Evolutionary conservation across 2,797 vertebrate genomes (phyloP), one percentile per base, ranked within the genome.

Genomic region (Sebastes flavidus): DNA sequence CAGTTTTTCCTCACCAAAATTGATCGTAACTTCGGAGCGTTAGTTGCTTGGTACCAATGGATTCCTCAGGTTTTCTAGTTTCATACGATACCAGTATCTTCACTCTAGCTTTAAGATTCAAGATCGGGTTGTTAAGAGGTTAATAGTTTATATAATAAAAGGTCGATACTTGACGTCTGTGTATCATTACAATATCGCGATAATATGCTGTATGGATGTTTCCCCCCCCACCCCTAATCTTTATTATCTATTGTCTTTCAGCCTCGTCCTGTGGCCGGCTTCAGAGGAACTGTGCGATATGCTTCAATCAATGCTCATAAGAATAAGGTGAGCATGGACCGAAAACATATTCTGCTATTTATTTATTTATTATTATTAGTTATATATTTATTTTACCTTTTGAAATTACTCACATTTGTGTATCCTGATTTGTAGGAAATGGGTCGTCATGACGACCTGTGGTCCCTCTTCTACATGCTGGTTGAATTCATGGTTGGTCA

Each of bases 391-490:
- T 46, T 79, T 34, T 16, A 34, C 16, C 4, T 2, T 58, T 58
- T 54, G 24, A 24, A 32, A 30, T 30, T n/a, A 3, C 34, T 81
- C 18, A 66, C 7, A 60, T 20, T 42, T 56, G 9, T 27, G 4
- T 69, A 0, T 87, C 42, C 49, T 25, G 63, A 36, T 82, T 73
- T 92, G 72, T 91, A 99, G 98, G 98, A 99, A 95, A 99, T 99
- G 97, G 97, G 98, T 88, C 97, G 98, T 46, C 98, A 99, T 66
- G 98, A 99, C 67, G 98, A 99, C 90, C 95, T 99, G 82, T 99
- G 98, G 98, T 99, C 98, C 69, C 96, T 99, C 24, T 99, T 99
- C 93, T 99, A 99, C 92, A 99, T 99, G 98, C 95, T 99, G 90
- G 98, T 99, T 65, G 98, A 99, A 80, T 99, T 99, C 92, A 97